Evolutionary conservation across 2,888 invertebrate genomes (phyloP), one percentile per base, ranked within the genome.

Genomic region (Stenolophus ochropezus): DNA sequence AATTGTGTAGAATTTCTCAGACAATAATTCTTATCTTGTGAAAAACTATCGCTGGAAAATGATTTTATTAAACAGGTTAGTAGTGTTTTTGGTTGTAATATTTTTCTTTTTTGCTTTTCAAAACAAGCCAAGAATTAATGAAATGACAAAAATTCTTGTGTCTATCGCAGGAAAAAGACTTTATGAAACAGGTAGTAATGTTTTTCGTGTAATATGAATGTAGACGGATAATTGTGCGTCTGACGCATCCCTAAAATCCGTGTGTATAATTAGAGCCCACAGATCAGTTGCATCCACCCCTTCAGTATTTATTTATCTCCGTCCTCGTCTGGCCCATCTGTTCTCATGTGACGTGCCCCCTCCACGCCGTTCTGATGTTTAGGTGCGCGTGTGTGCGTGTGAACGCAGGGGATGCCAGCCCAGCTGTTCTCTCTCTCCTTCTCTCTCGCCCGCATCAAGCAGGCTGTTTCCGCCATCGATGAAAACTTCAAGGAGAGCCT

Each of bases 311-410:
- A 42, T 42, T 42, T 42, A 42, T 42, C 33, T 42, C 8, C 33
- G 33, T 42, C 33, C 11, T 11, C 11, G 33, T 42, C 33, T 42
- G 11, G 33, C 33, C 33, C 33, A 42, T 42, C 33, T 42, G 33
- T 42, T 42, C 33, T 42, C 33, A 42, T 42, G 8, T 42, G 33
- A 42, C 33, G 33, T 42, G 11, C 11, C 33, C 33, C 33, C 33
- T 42, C 33, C 33, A 42, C 33, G 33, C 6, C 11, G 33, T 42
- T 42, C 33, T 42, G 33, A 42, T 42, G 33, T 69, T 33, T 65
- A 65, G n/a, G 27, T 27, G 61, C n/a, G 25, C 61, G 18, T 18
- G 65, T 69, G 33, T 69, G 65, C 33, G 65, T 69, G 65, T 69
- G 33, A 69, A 27, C 20, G 42, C 27, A 18, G 65, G 65, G 65